A percentile compares a stretch with the other conserved stretches of the same genome.
Evolutionary conservation across 1,140 invertebrate genomes (phyloP).

Genomic region (Cecropterus lyciades): DNA sequence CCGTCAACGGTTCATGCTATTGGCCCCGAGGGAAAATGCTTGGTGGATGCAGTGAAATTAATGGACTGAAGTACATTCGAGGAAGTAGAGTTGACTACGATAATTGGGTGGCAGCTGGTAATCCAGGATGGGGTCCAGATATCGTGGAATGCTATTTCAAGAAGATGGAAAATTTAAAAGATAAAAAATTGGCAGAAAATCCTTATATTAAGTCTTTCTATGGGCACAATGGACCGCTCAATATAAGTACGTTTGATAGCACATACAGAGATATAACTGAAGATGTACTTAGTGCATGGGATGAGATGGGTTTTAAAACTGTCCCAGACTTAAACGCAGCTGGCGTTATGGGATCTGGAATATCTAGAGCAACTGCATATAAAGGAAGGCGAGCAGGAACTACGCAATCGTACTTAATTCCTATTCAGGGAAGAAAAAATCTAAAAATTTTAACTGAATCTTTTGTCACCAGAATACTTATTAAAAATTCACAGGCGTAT

Average conservation of each 20-base stretch:
- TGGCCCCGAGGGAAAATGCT: conserved; percentile 88
- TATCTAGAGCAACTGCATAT: conserved; percentile 55
- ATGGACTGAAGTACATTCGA: conserved; percentile 86
- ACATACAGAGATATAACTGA: conserved; percentile 45
- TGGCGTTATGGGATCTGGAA: conserved; percentile 57
- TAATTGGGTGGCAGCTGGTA: conserved; percentile 87
- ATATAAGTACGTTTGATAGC: conserved; percentile 54
- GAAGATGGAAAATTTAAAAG: conserved; percentile 40
- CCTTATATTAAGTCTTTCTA: conserved; percentile 42
- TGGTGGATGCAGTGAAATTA: conserved; percentile 90
- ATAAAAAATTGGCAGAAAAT: conserved; percentile 41
- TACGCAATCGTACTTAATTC: conserved; percentile 84
- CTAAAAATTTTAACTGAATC: conserved; percentile 86
- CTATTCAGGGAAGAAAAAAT: conserved; percentile 85
- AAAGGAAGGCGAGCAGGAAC: conserved; percentile 85
- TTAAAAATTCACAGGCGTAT: conserved; percentile 40
- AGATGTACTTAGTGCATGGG: conserved; percentile 65
- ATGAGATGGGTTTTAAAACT: conserved; percentile 54
- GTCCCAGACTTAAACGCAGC: conserved; percentile 55
- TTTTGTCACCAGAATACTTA: conserved; percentile 72
- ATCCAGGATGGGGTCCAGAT: conserved; percentile 74
- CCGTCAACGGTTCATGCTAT: conserved; percentile 74
- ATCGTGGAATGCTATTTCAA: conserved; percentile 35
- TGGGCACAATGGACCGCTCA: conserved; percentile 51
- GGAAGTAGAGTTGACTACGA: conserved; percentile 85